phyloP scores from a whole-genome alignment of 2,888 invertebrate species.

The Coremacera marginata region DNA sequence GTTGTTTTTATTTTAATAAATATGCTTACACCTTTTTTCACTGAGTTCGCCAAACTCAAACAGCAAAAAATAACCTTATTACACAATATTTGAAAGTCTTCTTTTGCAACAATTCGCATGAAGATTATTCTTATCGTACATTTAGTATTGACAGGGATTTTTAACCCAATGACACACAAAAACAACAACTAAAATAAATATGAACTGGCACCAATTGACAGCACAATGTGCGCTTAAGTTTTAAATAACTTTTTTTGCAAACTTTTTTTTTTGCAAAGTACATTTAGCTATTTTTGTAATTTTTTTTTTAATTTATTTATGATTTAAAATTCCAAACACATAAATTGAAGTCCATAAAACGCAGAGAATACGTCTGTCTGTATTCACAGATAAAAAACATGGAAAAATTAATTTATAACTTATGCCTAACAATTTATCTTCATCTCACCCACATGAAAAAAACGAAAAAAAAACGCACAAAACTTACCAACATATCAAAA shows the following conservation, averaged over 20 bases:
- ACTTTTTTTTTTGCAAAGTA: too few relatives aligned
- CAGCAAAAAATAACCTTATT: too few relatives aligned
- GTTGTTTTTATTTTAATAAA: too few relatives aligned
- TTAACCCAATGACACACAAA: constrained; percentile 14
- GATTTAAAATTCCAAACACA: constrained; percentile 14
- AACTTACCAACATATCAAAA: neutral
- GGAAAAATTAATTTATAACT: constrained; percentile 31
- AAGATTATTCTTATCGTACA: constrained; percentile 25
- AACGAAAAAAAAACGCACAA: constrained; percentile 3
- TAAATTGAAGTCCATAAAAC: constrained; percentile 13
- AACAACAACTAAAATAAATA: neutral
- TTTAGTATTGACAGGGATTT: constrained; percentile 23
- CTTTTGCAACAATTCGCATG: neutral
- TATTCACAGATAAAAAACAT: neutral
- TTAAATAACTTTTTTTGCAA: neutral
- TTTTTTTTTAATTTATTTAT: neutral
- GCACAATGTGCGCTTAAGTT: neutral
- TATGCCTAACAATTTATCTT: constrained; percentile 29
- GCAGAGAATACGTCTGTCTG: neutral
- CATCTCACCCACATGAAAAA: constrained; percentile 23
- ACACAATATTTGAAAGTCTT: neutral
- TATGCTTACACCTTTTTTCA: too few relatives aligned
- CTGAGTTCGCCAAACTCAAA: too few relatives aligned
- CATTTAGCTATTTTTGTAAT: neutral
- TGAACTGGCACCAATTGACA: neutral